These are phyloP conservation scores for Cerastoderma edule DNA, from an alignment of 2,888 invertebrate genomes.

Conservation along the genomic window DNA sequence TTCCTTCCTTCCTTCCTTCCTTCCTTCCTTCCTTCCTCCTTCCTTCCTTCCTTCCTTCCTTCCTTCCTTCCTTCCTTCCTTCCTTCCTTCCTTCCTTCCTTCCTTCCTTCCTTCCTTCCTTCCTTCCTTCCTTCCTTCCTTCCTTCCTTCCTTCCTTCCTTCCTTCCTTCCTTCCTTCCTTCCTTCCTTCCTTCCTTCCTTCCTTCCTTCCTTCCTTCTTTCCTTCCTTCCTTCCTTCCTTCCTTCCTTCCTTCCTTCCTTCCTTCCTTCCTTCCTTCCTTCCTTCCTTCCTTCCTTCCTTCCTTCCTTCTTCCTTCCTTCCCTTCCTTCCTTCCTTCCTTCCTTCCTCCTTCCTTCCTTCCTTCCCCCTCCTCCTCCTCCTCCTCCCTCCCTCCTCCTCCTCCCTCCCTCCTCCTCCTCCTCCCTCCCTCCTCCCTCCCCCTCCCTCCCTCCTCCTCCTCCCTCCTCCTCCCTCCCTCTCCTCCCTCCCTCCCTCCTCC, in stretches of 20 bases:
- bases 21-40: no score
- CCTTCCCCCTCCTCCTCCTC: neutral
- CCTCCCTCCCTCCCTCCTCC: neutral
- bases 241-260: no score
- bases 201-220: no score
- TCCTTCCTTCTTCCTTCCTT: neutral
- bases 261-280: no score
- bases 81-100: neutral
- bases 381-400: neutral
- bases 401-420: neutral
- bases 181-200: no score
- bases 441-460: neutral
- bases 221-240: no score
- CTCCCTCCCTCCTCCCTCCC: neutral
- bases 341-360: neutral
- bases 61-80: constrained; percentile 9
- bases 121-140: neutral
- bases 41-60: no score
- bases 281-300: neutral
- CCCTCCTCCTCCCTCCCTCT: neutral
- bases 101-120: neutral
- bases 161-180: no score
- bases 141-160: no score
- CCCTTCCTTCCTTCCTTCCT: no score
- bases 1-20: neutral